Percentiles rank a stretch among this genome's conserved stretches.
Conservation (phyloP, 2,888 invertebrate species). For the Plebejus melissa region DNA sequence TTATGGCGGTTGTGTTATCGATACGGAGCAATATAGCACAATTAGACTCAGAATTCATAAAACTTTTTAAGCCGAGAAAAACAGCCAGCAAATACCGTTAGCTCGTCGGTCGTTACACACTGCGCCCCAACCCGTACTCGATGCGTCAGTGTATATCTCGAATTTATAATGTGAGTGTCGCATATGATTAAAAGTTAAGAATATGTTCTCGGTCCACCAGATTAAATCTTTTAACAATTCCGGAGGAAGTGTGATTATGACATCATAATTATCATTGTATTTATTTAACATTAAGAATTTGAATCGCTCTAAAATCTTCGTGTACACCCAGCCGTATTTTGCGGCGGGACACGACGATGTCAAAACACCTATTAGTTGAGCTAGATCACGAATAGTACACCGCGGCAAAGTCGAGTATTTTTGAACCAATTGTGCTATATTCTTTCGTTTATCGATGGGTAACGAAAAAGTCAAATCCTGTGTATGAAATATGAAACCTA, state of each 20-base stretch:
- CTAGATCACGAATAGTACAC: conserved; percentile 31
- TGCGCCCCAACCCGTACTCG: conserved; percentile 11
- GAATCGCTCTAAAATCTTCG: conserved; percentile 33
- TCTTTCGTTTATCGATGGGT: conserved; percentile 31
- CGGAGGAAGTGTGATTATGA: neutral
- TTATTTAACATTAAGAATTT: conserved; percentile 31
- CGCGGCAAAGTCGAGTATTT: conserved; percentile 26
- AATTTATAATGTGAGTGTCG: neutral
- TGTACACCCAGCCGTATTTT: conserved; percentile 34
- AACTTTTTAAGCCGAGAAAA: conserved; percentile 28
- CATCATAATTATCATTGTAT: neutral
- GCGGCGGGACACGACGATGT: conserved; percentile 31
- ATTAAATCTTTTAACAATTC: neutral
- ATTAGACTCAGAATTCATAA: conserved; percentile 29
- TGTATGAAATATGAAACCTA: conserved; percentile 30
- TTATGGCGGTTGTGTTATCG: conserved; percentile 36
- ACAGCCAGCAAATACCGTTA: conserved; percentile 8
- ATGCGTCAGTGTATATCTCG: conserved; percentile 21
- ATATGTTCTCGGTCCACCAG: conserved; percentile 4
- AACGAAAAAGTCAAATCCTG: conserved; percentile 28
- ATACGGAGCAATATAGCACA: conserved; percentile 34
- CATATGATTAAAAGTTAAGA: neutral
- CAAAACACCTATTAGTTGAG: conserved; percentile 31
- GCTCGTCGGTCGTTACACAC: neutral
- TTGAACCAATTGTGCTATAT: conserved; percentile 26